A percentile compares a stretch with the other conserved stretches of the same genome.
Evolutionary conservation across 2,888 invertebrate genomes (phyloP).

Genomic region (Abrostola triplasia): DNA sequence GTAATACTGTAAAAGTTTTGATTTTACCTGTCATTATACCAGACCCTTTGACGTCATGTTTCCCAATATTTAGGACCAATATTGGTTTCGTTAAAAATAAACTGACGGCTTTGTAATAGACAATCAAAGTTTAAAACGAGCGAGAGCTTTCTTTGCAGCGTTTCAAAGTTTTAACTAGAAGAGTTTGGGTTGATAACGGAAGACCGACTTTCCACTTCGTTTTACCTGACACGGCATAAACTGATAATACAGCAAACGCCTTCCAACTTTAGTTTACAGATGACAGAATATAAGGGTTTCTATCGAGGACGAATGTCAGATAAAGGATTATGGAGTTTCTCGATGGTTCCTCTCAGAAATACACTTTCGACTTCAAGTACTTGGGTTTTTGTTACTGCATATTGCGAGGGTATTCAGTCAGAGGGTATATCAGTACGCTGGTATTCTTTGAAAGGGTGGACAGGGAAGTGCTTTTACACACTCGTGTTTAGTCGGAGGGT

Average conservation of each 20-base stretch:
- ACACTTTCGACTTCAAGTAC: neutral
- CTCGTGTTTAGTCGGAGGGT: too few species aligned
- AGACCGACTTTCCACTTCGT: constrained; percentile 49
- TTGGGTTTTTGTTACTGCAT: too few species aligned
- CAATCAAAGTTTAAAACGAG: constrained; percentile 74
- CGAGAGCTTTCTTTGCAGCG: constrained; percentile 61
- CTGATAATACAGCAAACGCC: constrained; percentile 38
- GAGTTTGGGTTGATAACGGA: constrained; percentile 69
- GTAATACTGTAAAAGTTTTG: neutral
- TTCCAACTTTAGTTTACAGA: constrained; percentile 35
- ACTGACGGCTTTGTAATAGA: constrained; percentile 65
- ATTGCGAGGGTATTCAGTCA: too few species aligned
- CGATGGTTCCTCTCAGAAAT: neutral
- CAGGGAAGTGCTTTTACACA: too few species aligned
- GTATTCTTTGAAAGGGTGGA: too few species aligned
- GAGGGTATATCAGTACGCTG: too few species aligned
- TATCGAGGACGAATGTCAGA: neutral
- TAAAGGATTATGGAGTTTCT: constrained; percentile 1
- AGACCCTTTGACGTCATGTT: constrained; percentile 21
- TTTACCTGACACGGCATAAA: constrained; percentile 49
- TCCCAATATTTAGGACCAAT: constrained; percentile 22
- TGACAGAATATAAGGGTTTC: constrained; percentile 9
- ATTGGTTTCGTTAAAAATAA: constrained; percentile 61
- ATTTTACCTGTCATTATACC: constrained; percentile 12
- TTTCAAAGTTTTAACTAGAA: constrained; percentile 75